A percentile compares a stretch with the other conserved stretches of the same genome.
Evolutionary conservation across 2,797 vertebrate genomes (phyloP).

Genomic region (Benthosema pterotum): DNA sequence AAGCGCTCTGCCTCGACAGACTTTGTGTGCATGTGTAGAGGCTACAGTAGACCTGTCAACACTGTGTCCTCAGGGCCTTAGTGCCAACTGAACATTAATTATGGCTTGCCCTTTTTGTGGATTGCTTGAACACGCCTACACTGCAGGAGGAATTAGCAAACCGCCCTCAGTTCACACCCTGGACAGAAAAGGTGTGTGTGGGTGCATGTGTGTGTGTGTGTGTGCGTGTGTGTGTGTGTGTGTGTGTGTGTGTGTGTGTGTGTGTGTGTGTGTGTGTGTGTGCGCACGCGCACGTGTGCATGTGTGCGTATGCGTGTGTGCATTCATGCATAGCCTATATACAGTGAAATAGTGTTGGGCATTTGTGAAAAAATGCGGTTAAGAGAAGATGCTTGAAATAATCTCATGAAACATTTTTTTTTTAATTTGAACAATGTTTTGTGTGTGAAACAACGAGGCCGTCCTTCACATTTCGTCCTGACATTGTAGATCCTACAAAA

Average conservation of each 20-base stretch:
- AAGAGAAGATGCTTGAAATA: no score
- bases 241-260: no score
- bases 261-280: not conserved
- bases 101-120: conserved; percentile 22
- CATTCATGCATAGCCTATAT: not conserved
- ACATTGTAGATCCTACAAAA: no score
- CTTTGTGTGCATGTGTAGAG: not conserved
- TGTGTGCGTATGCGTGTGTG: not conserved
- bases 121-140: conserved; percentile 21
- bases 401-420: no score
- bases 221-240: no score
- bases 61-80: not conserved
- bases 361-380: no score
- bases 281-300: not conserved
- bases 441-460: no score
- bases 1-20: no score
- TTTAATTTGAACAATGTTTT: no score
- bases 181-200: no score
- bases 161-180: conserved; percentile 17
- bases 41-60: not conserved
- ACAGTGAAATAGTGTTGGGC: not conserved
- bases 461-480: no score
- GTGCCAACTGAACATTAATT: conserved; percentile 10
- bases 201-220: no score
- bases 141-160: not conserved